These are phyloP conservation scores for Corbicula japonica DNA, from an alignment of 2,888 invertebrate genomes.

Conservation along the genomic window DNA sequence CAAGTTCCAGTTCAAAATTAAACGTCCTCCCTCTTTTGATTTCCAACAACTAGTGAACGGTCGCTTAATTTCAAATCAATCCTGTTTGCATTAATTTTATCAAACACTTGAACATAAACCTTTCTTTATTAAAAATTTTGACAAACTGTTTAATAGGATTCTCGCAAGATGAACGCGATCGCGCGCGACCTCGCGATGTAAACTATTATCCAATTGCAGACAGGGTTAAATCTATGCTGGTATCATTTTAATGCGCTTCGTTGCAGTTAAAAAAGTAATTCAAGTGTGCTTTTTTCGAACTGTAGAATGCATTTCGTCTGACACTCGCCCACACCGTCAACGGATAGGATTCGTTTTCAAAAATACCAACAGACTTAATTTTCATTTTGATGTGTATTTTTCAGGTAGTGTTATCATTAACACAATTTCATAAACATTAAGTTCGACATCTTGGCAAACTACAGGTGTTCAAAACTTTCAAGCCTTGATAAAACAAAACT, in stretches of 20 bases:
- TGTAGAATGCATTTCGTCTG: too few relatives aligned
- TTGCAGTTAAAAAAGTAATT: slow-evolving; percentile 27
- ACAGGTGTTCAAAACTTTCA: slow-evolving; percentile 21
- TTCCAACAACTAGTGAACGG: too few relatives aligned
- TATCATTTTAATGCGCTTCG: slow-evolving; percentile 49
- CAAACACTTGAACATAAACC: slow-evolving; percentile 10
- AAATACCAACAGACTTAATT: neutral
- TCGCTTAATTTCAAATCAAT: too few relatives aligned
- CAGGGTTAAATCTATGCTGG: slow-evolving; percentile 47
- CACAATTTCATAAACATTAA: neutral
- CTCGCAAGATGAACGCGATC: slow-evolving; percentile 55
- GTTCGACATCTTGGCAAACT: neutral
- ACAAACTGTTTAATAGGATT: slow-evolving; percentile 35
- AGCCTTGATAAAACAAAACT: slow-evolving; percentile 42
- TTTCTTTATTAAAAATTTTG: slow-evolving; percentile 43
- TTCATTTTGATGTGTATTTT: neutral
- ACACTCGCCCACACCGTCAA: too few relatives aligned
- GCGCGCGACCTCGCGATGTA: slow-evolving; percentile 58
- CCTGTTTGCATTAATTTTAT: slow-evolving; percentile 5
- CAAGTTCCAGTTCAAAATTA: too few relatives aligned
- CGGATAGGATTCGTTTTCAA: neutral
- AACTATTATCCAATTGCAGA: slow-evolving; percentile 65
- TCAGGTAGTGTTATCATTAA: slow-evolving; percentile 4
- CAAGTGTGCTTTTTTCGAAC: too few relatives aligned
- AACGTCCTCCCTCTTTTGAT: too few relatives aligned